Conservation (phyloP, 1,140 invertebrate genomes). For the Hyles euphorbiae region DNA sequence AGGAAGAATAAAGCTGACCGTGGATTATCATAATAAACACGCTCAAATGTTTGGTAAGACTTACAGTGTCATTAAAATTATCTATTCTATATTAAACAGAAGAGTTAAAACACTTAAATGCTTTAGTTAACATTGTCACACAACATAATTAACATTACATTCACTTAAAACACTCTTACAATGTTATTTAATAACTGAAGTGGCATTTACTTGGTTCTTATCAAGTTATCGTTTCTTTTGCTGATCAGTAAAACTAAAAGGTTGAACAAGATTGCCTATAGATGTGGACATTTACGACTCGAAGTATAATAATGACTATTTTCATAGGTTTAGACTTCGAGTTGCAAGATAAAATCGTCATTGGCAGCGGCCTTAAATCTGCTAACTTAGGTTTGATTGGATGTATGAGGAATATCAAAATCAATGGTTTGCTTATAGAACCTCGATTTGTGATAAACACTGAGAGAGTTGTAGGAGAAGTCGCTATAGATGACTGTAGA, state of each 20-base stretch:
- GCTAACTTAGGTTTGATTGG: slow-evolving; percentile 87
- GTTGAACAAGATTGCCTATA: no score
- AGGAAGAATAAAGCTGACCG: slow-evolving; percentile 82
- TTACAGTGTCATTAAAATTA: neutral
- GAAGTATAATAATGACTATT: neutral
- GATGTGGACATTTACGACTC: no score
- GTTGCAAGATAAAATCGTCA: slow-evolving; percentile 80
- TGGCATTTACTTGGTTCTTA: no score
- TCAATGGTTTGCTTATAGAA: slow-evolving; percentile 86
- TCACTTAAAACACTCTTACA: no score
- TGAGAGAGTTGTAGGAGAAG: slow-evolving; percentile 87
- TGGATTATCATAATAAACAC: slow-evolving; percentile 84
- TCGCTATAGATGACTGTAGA: slow-evolving; percentile 93
- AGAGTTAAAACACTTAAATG: no score
- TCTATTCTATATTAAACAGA: neutral
- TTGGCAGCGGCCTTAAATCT: slow-evolving; percentile 84
- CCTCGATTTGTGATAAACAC: slow-evolving; percentile 87
- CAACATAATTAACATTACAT: no score
- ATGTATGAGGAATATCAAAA: slow-evolving; percentile 90
- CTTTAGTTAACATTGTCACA: no score
- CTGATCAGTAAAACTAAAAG: no score
- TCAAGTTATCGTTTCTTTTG: no score
- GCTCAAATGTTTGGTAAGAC: slow-evolving; percentile 78
- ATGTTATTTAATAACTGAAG: no score
- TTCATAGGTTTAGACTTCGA: slow-evolving; percentile 74